Conservation (phyloP, 2,113 vertebrate genomes). For the Castor canadensis region DNA sequence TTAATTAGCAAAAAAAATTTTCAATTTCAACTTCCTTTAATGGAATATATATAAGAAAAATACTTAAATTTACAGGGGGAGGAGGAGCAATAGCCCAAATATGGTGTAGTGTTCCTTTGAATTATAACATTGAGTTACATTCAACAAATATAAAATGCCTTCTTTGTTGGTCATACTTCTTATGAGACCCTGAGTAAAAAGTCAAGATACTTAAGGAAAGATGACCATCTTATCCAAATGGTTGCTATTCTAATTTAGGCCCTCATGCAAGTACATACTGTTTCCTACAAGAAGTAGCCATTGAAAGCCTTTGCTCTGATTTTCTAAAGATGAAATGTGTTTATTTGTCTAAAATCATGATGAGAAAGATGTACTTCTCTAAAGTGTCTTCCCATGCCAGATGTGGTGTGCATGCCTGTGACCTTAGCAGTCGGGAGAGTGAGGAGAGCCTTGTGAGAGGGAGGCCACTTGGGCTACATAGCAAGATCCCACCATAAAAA, state of each 20-base stretch:
- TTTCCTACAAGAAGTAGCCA: slow-evolving; percentile 4
- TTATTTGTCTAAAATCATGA: slow-evolving; percentile 20
- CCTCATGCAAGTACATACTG: neutral
- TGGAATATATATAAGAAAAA: neutral
- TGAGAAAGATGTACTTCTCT: neutral
- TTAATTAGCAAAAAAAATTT: neutral
- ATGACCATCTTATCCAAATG: neutral
- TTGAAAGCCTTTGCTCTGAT: neutral
- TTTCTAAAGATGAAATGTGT: slow-evolving; percentile 23
- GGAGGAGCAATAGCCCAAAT: neutral
- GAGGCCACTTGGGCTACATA: neutral
- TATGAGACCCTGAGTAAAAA: neutral
- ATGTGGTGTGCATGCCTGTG: neutral
- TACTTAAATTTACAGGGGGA: neutral
- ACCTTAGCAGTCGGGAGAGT: neutral
- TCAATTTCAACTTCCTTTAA: neutral
- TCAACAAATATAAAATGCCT: neutral
- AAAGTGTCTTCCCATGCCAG: neutral
- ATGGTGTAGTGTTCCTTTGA: neutral
- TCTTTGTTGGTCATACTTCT: neutral
- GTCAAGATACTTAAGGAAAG: neutral
- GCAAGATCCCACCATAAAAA: neutral
- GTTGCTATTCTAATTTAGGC: neutral
- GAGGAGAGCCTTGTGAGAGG: neutral
- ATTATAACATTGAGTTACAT: neutral